A percentile compares a stretch with the other conserved stretches of the same genome.
Conservation (phyloP, 1,140 invertebrate species). For the Ceratoteleas bidentatus region DNA sequence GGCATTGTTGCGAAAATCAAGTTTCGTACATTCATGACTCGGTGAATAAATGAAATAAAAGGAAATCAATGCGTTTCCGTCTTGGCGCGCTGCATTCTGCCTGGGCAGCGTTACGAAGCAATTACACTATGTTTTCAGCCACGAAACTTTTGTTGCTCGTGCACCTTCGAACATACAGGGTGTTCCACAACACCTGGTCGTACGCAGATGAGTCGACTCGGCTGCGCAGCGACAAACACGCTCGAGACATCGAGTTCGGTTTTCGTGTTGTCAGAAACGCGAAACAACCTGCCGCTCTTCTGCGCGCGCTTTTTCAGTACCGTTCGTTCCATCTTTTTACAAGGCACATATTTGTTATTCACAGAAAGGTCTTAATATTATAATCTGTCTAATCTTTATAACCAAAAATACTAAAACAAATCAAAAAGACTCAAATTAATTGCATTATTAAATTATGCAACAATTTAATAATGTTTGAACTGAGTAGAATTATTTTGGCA, state of each 20-base stretch:
- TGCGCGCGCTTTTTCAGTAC: no score
- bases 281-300: no score
- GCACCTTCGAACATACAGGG: slow-evolving; percentile 54
- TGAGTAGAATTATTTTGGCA: no score
- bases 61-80: slow-evolving; percentile 51
- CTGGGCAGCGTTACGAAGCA: slow-evolving; percentile 51
- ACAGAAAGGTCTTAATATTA: no score
- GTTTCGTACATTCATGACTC: slow-evolving; percentile 30
- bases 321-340: no score
- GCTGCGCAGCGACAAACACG: background rate
- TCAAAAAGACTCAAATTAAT: no score
- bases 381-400: no score
- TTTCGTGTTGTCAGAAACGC: no score
- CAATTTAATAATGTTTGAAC: no score
- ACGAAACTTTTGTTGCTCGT: slow-evolving; percentile 50
- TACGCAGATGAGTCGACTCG: slow-evolving; percentile 40
- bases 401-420: no score
- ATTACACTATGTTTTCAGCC: slow-evolving; percentile 57
- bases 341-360: no score
- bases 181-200: slow-evolving; percentile 53
- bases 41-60: slow-evolving; percentile 37
- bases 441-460: no score
- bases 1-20: slow-evolving; percentile 7
- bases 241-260: background rate
- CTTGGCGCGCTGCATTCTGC: slow-evolving; percentile 46